Conservation (phyloP, 2,113 vertebrate genomes). For the Probosciger aterrimus region DNA sequence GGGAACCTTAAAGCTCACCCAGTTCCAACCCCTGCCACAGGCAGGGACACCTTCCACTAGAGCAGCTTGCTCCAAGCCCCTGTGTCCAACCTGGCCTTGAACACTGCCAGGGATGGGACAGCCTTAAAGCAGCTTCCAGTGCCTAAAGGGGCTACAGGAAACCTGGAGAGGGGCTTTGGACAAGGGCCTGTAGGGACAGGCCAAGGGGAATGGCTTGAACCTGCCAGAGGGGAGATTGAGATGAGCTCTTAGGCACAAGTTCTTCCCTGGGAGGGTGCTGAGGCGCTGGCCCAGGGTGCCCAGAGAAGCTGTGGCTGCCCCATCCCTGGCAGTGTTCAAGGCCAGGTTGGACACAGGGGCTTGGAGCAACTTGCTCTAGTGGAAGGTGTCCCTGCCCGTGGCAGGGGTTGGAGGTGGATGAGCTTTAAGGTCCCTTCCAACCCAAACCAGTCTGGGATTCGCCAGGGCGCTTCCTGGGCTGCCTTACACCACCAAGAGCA, state of each 20-base stretch:
- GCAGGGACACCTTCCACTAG: background rate
- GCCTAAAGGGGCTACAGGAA: too few relatives aligned
- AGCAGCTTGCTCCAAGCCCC: background rate
- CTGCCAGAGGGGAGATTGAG: too few relatives aligned
- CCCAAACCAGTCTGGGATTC: background rate
- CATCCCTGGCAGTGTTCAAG: too few relatives aligned
- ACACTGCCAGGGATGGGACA: background rate
- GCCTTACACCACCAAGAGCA: background rate
- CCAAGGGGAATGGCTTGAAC: too few relatives aligned
- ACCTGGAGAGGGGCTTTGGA: too few relatives aligned
- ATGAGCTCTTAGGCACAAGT: too few relatives aligned
- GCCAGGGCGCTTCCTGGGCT: background rate
- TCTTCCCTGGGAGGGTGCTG: too few relatives aligned
- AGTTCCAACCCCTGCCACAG: rapidly evolving
- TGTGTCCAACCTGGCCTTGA: background rate
- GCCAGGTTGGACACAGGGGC: too few relatives aligned
- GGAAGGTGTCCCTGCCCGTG: background rate
- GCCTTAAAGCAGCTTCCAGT: too few relatives aligned
- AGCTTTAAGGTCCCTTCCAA: background rate
- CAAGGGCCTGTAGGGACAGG: too few relatives aligned
- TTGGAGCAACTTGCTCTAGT: background rate
- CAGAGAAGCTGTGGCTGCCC: too few relatives aligned
- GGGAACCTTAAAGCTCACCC: background rate
- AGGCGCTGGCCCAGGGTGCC: too few relatives aligned
- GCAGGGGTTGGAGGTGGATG: background rate